Conservation (phyloP, 2,888 invertebrate species). For the Eurytoma californica region DNA sequence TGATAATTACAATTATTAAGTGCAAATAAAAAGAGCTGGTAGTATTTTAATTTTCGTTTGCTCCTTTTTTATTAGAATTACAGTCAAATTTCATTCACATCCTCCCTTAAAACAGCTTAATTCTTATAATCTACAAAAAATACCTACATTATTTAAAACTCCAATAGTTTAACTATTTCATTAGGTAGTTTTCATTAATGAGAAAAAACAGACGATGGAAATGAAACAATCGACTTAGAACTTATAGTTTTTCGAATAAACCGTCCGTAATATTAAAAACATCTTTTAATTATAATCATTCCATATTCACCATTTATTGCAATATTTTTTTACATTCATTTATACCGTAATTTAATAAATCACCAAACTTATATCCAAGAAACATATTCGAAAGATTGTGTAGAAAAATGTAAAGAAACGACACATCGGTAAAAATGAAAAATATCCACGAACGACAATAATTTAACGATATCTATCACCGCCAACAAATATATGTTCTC, state of each 20-base stretch:
- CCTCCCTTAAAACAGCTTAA: constrained; percentile 32
- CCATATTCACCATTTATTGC: constrained; percentile 11
- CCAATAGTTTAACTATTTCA: constrained; percentile 24
- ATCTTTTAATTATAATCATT: constrained; percentile 22
- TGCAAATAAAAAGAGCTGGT: constrained; percentile 40
- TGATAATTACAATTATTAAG: constrained; percentile 17
- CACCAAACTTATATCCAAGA: background rate
- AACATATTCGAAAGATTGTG: constrained; percentile 1
- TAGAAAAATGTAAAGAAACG: constrained; percentile 5
- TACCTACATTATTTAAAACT: constrained; percentile 38
- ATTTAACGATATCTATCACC: constrained; percentile 21
- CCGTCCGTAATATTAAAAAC: constrained; percentile 48
- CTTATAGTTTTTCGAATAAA: constrained; percentile 37
- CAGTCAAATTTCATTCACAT: constrained; percentile 27
- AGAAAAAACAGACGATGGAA: constrained; percentile 13
- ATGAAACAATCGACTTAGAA: constrained; percentile 22
- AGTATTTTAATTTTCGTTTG: constrained; percentile 16
- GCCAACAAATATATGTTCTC: constrained; percentile 7
- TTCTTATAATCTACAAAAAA: constrained; percentile 25
- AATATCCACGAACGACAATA: constrained; percentile 32
- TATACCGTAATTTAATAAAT: background rate
- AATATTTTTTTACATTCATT: constrained; percentile 1
- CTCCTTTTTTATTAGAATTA: background rate
- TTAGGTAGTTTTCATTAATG: constrained; percentile 43
- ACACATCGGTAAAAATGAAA: background rate